Percentiles rank a stretch among this genome's conserved stretches.
Conservation (phyloP, 2,113 vertebrate genomes). For the Thamnaconus septentrionalis region DNA sequence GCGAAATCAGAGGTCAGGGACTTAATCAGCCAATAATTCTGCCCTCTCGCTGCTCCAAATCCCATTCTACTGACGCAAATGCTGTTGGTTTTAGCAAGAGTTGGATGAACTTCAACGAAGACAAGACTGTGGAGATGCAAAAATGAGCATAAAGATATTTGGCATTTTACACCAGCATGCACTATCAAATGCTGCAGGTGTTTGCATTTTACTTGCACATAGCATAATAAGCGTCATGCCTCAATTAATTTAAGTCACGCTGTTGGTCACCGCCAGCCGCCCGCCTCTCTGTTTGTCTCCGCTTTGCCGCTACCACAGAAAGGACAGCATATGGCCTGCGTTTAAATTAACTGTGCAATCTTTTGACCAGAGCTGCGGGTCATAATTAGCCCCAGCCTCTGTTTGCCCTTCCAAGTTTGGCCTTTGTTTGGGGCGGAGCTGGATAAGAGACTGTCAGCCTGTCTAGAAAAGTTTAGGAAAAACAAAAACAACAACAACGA, state of each 20-base stretch:
- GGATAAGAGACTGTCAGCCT: conserved; percentile 23
- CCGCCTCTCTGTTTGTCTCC: background rate
- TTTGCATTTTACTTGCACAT: background rate
- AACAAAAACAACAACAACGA: background rate
- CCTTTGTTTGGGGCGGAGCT: background rate
- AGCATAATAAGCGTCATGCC: background rate
- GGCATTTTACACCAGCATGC: too few relatives aligned
- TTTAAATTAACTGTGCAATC: background rate
- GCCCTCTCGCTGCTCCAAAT: too few relatives aligned
- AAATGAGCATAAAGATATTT: too few relatives aligned
- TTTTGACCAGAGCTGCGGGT: background rate
- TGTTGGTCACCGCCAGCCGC: background rate
- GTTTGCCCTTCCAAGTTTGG: background rate
- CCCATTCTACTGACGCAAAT: too few relatives aligned
- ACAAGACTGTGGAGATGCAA: too few relatives aligned
- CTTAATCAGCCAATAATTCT: too few relatives aligned
- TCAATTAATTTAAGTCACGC: background rate
- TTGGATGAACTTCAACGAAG: too few relatives aligned
- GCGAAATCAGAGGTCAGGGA: too few relatives aligned
- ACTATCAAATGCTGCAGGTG: background rate
- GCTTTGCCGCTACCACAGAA: background rate
- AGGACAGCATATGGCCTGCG: background rate
- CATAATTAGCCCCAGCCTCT: background rate
- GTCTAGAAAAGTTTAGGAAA: conserved; percentile 4
- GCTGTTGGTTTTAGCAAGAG: too few relatives aligned